These are phyloP conservation scores for Drosophila maculinotata DNA, from an alignment of 2,888 invertebrate genomes.

Conservation along the genomic window DNA sequence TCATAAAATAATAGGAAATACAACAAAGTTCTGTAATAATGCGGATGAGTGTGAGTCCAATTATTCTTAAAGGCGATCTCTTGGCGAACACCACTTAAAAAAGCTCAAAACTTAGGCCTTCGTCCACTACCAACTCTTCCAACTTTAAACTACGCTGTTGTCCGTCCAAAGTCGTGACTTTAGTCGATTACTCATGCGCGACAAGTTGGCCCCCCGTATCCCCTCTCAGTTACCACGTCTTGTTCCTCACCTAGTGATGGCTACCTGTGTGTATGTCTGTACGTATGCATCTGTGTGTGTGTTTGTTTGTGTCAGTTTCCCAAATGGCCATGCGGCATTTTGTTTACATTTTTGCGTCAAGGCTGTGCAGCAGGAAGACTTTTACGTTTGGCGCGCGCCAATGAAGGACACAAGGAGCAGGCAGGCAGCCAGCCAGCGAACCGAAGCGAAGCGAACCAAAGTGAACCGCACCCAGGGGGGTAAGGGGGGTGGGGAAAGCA, in stretches of 20 bases:
- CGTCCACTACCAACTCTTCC: neutral
- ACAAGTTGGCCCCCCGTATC: constrained; percentile 32
- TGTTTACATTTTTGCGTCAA: constrained; percentile 71
- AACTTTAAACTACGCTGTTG: constrained; percentile 9
- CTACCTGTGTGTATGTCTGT: constrained; percentile 5
- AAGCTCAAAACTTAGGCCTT: neutral
- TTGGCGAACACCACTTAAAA: neutral
- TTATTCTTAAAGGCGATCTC: constrained; percentile 1
- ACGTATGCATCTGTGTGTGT: constrained; percentile 8
- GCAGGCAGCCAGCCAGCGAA: neutral
- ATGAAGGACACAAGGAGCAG: constrained; percentile 26
- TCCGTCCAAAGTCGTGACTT: constrained; percentile 65
- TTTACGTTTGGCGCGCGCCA: constrained; percentile 42
- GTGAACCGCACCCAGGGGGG: too few species aligned
- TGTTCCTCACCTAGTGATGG: constrained; percentile 10
- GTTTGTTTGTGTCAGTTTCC: constrained; percentile 37
- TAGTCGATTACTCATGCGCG: constrained; percentile 71
- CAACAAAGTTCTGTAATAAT: too few species aligned
- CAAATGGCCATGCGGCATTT: constrained; percentile 63
- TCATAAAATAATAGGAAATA: too few species aligned
- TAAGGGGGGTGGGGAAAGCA: constrained; percentile 4
- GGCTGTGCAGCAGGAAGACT: constrained; percentile 40
- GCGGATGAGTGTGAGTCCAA: neutral
- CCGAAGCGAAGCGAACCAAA: neutral
- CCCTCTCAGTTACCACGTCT: constrained; percentile 12